Conservation (phyloP, 2,797 vertebrate genomes). For the Malurus splendens region DNA sequence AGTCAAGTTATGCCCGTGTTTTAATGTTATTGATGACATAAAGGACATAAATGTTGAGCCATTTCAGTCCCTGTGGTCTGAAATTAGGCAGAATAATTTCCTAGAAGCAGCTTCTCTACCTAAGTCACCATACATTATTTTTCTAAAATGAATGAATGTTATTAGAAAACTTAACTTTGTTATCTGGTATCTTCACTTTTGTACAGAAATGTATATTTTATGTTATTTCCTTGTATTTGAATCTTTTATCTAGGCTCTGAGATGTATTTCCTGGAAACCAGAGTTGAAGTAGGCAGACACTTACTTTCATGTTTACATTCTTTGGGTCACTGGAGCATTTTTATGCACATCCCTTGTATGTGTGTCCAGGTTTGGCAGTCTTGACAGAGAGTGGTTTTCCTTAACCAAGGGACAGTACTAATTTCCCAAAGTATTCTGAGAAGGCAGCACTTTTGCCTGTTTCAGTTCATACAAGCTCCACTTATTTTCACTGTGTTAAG, state of each 20-base stretch:
- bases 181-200: background rate
- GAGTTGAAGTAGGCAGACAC: background rate
- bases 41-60: background rate
- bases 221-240: background rate
- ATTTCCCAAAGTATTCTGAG: background rate
- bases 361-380: background rate
- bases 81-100: background rate
- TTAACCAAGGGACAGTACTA: background rate
- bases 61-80: conserved; percentile 4
- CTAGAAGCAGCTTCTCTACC: background rate
- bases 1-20: background rate
- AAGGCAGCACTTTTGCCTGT: background rate
- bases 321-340: background rate
- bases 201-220: background rate
- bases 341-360: background rate
- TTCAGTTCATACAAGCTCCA: background rate
- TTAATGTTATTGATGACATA: background rate
- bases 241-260: background rate
- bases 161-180: background rate
- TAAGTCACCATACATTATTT: background rate
- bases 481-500: background rate
- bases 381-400: background rate
- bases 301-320: background rate
- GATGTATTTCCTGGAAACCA: background rate
- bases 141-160: background rate